Evolutionary conservation across 2,113 vertebrate genomes (phyloP), one percentile per base, ranked within the genome.

Genomic region (Grammomys dolichurus): DNA sequence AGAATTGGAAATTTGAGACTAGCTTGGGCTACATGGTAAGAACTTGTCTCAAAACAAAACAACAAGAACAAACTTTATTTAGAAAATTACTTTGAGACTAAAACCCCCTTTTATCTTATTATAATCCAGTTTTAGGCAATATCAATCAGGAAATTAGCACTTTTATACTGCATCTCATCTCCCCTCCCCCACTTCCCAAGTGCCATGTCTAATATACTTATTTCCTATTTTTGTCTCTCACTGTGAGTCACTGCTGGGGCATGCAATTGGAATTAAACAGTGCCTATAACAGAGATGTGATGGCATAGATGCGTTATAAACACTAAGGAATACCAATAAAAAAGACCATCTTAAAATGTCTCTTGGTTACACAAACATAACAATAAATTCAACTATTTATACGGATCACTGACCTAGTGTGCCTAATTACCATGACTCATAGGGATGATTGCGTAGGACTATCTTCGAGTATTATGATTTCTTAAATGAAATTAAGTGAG

Each of bases 161-260:
- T 48, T 56, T 93, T 73, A 75, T 3, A 11, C 60, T 95, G 95
- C 90, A 77, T 95, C 40, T 22, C 54, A 26, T 58, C 43, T 84
- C 93, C 46, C 65, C 7, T 70, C 81, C 54, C 75, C 86, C 33
- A 70, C 63, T 97, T 96, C 96, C 96, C 56, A 4, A 97, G 95
- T 95, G 84, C 84, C 87, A 46, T 95, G 93, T 97, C 90, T 94
- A 97, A 96, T 60, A 90, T 10, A 82, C 95, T 95, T 95, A 82
- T 89, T 95, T 87, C 77, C 87, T 96, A 93, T 96, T 97, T 97
- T 97, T 91, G 56, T 94, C 91, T 96, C 77, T 95, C 95, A 78
- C 82, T 80, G 5, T 95, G 94, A 97, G 82, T 96, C 96, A 97
- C 82, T 72, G 28, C 65, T 73, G 80, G 82, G 95, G 48, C 91